Evolutionary conservation across 2,888 invertebrate genomes (phyloP).

Genomic region (Trichogramma dendrolimi): DNA sequence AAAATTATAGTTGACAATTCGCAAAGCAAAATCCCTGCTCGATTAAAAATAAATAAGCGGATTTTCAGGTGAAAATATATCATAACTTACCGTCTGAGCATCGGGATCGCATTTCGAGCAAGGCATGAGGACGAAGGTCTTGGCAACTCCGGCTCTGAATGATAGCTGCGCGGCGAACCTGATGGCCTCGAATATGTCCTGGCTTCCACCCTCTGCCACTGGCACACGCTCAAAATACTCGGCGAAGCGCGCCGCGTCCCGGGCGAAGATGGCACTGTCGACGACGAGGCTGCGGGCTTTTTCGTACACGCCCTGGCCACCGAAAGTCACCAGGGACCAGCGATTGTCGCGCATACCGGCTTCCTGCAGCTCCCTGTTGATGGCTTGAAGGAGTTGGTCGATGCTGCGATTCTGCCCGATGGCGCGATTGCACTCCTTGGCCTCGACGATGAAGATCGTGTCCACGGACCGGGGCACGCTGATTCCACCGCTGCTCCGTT

Average conservation of each 20-base stretch:
- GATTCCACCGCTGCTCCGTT: slow-evolving; percentile 16
- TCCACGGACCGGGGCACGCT: slow-evolving; percentile 69
- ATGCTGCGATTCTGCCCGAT: slow-evolving; percentile 65
- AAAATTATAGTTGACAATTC: slow-evolving; percentile 14
- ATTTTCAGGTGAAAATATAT: slow-evolving; percentile 6
- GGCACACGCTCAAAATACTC: slow-evolving; percentile 68
- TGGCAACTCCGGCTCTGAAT: slow-evolving; percentile 79
- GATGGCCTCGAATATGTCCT: slow-evolving; percentile 74
- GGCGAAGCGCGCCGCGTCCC: slow-evolving; percentile 52
- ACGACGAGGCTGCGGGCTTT: slow-evolving; percentile 70
- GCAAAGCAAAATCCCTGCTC: neutral
- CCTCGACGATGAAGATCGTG: slow-evolving; percentile 84
- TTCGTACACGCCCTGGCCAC: slow-evolving; percentile 71
- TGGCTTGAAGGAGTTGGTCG: slow-evolving; percentile 62
- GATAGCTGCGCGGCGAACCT: slow-evolving; percentile 68
- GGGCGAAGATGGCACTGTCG: slow-evolving; percentile 67
- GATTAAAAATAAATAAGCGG: neutral
- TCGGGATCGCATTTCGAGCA: slow-evolving; percentile 70
- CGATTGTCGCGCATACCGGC: slow-evolving; percentile 67
- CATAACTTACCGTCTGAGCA: slow-evolving; percentile 63
- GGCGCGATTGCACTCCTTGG: slow-evolving; percentile 75
- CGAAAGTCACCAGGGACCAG: slow-evolving; percentile 79
- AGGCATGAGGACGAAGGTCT: slow-evolving; percentile 75
- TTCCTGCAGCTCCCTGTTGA: slow-evolving; percentile 67
- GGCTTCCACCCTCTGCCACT: slow-evolving; percentile 56